Percentiles rank a stretch among this genome's conserved stretches.
phyloP scores from a whole-genome alignment of 2,888 invertebrate species.

The Dynastes grantii region DNA sequence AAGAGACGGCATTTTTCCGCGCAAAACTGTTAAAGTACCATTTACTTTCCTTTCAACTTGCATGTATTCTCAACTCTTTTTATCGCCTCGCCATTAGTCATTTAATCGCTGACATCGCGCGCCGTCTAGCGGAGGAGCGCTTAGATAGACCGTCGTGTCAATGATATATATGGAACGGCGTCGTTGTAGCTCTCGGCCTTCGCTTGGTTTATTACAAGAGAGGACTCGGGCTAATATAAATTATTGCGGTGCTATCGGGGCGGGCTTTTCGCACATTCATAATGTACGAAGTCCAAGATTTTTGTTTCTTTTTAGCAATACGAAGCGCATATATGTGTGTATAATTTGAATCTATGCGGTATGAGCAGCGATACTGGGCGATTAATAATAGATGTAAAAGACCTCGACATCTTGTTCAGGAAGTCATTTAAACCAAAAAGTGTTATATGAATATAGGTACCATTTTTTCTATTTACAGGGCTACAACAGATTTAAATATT shows the following conservation, averaged over 20 bases:
- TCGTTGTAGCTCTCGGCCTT: not conserved
- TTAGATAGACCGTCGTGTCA: slow-evolving; percentile 17
- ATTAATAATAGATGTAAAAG: too few relatives aligned
- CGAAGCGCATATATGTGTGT: not conserved
- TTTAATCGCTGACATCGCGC: slow-evolving; percentile 39
- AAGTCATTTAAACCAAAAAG: too few relatives aligned
- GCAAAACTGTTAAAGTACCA: slow-evolving; percentile 21
- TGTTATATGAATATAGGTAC: too few relatives aligned
- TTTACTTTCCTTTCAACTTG: slow-evolving; percentile 25
- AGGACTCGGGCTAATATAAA: slow-evolving; percentile 33
- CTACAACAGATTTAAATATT: too few relatives aligned
- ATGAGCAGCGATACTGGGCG: too few relatives aligned
- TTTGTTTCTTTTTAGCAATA: not conserved
- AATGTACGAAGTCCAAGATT: not conserved
- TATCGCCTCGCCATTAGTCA: slow-evolving; percentile 36
- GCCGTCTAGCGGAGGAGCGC: not conserved
- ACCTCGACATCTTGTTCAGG: too few relatives aligned
- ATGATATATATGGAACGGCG: slow-evolving; percentile 22
- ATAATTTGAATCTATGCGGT: not conserved
- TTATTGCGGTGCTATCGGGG: slow-evolving; percentile 21
- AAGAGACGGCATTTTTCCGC: slow-evolving; percentile 9
- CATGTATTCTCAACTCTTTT: slow-evolving; percentile 24
- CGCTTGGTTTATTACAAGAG: slow-evolving; percentile 23
- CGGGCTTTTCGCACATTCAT: not conserved
- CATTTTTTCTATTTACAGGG: too few relatives aligned